These are phyloP conservation scores for Drepana arcuata DNA, from an alignment of 1,140 invertebrate genomes.

Conservation along the genomic window DNA sequence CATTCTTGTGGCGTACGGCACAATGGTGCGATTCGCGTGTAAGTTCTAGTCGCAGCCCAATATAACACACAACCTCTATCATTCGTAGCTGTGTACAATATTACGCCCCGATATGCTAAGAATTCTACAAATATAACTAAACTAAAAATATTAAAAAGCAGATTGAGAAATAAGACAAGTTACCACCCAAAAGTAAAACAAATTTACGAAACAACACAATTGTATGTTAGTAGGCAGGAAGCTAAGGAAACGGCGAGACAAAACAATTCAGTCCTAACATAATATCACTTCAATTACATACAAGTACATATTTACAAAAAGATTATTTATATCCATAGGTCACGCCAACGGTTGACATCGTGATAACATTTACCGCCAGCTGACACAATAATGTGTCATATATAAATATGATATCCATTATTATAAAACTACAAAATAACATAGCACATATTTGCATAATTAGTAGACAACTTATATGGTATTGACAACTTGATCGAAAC, in stretches of 20 bases:
- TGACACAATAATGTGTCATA: constrained; percentile 14
- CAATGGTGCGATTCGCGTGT: constrained; percentile 36
- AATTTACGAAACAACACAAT: constrained; percentile 12
- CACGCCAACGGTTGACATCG: constrained; percentile 3
- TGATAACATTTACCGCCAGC: constrained; percentile 22
- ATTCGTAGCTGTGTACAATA: constrained; percentile 7
- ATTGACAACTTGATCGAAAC: constrained; percentile 69
- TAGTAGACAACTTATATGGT: constrained; percentile 17
- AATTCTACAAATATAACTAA: constrained; percentile 38
- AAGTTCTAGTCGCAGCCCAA: constrained; percentile 15
- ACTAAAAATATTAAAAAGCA: constrained; percentile 50
- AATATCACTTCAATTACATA: too few relatives aligned
- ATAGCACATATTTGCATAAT: constrained; percentile 4
- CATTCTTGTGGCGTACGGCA: constrained; percentile 67
- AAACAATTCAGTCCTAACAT: too few relatives aligned
- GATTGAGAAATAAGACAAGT: constrained; percentile 18
- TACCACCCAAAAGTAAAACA: too few relatives aligned
- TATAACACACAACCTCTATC: constrained; percentile 6
- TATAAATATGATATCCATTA: too few relatives aligned
- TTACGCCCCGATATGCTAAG: constrained; percentile 10
- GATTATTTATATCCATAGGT: constrained; percentile 5
- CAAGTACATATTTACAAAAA: constrained; percentile 15
- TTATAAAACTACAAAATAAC: too few relatives aligned
- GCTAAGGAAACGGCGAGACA: too few relatives aligned
- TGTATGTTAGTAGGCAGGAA: constrained; percentile 13